Conservation (phyloP, 2,888 invertebrate species). For the Andrena bicolor region DNA sequence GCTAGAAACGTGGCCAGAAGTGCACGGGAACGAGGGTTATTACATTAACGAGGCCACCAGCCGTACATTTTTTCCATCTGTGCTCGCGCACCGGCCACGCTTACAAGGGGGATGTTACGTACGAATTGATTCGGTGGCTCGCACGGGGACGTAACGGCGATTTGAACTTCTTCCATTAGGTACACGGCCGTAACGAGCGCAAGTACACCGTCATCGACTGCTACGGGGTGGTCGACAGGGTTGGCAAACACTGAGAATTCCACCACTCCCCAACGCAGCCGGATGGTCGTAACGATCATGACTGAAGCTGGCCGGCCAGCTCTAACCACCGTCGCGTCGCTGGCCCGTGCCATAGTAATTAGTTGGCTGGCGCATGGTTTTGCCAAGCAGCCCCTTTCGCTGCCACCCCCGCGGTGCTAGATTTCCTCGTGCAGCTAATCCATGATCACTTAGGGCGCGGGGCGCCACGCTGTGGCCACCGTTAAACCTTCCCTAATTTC, state of each 20-base stretch:
- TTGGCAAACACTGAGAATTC: conserved; percentile 58
- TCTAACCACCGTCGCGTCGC: conserved; percentile 51
- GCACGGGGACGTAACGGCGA: conserved; percentile 28
- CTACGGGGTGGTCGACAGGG: conserved; percentile 11
- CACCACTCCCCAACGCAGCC: conserved; percentile 45
- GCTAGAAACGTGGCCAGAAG: conserved; percentile 7
- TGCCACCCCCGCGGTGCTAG: conserved; percentile 23
- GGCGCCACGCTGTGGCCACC: conserved; percentile 78
- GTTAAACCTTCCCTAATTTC: conserved; percentile 79
- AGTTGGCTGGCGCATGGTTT: conserved; percentile 74
- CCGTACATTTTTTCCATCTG: conserved; percentile 21
- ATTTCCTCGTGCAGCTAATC: conserved; percentile 77
- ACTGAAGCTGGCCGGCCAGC: conserved; percentile 57
- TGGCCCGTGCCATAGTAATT: conserved; percentile 74
- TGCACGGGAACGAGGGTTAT: conserved; percentile 12
- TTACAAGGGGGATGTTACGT: neutral
- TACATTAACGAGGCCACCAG: conserved; percentile 15
- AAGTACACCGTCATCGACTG: conserved; percentile 53
- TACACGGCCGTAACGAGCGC: conserved; percentile 39
- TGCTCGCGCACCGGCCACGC: neutral
- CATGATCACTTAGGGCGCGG: conserved; percentile 78
- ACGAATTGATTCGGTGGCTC: conserved; percentile 43
- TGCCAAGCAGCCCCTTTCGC: conserved; percentile 54
- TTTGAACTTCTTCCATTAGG: conserved; percentile 55
- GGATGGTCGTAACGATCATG: conserved; percentile 73